Evolutionary conservation across 2,888 invertebrate species (phyloP).

Genomic region (Protodeltote pygarga): DNA sequence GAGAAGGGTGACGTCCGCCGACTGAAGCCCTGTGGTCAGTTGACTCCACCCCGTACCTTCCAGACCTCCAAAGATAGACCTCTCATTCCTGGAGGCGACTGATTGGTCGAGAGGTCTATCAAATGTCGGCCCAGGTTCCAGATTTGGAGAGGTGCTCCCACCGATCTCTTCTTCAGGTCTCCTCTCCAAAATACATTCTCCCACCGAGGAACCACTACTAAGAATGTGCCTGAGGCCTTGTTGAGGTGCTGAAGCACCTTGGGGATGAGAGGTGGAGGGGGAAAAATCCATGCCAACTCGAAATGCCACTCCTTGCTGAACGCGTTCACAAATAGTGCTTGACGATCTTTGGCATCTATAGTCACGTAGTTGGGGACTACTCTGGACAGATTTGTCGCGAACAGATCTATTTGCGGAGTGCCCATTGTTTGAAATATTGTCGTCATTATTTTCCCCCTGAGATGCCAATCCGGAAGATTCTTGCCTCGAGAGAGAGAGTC

Average conservation of each 20-base stretch:
- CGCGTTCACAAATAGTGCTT: slow-evolving; percentile 3
- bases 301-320: slow-evolving; percentile 4
- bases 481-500: slow-evolving; percentile 33
- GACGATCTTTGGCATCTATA: background rate
- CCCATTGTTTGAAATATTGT: slow-evolving; percentile 21
- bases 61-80: too few species aligned
- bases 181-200: slow-evolving; percentile 33
- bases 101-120: too few species aligned
- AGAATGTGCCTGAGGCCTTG: slow-evolving; percentile 22
- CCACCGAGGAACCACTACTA: slow-evolving; percentile 37
- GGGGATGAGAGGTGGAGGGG: slow-evolving; percentile 41
- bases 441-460: background rate
- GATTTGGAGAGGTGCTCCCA: slow-evolving; percentile 26
- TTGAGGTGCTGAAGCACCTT: slow-evolving; percentile 37
- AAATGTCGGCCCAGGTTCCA: slow-evolving; percentile 22
- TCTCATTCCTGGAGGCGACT: too few species aligned
- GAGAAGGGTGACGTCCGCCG: too few species aligned
- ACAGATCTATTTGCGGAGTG: slow-evolving; percentile 18
- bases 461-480: slow-evolving; percentile 43
- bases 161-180: slow-evolving; percentile 26
- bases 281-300: slow-evolving; percentile 39
- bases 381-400: background rate
- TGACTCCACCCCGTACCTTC: too few species aligned
- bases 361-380: background rate
- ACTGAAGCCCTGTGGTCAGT: too few species aligned